These are phyloP conservation scores for Acropternis orthonyx DNA, from an alignment of 2,797 vertebrate genomes.

Conservation along the genomic window DNA sequence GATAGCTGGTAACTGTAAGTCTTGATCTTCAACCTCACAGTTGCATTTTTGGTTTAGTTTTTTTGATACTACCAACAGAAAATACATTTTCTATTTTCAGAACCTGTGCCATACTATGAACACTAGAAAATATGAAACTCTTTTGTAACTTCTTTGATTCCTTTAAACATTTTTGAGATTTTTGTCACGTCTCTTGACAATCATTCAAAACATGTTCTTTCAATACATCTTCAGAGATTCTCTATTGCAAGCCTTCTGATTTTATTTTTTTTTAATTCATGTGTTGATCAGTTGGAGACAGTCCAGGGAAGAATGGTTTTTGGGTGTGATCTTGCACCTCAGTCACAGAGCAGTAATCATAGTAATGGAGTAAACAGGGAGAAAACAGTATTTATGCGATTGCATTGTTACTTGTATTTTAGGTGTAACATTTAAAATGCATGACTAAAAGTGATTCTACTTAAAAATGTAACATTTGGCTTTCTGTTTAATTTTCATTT, in stretches of 20 bases:
- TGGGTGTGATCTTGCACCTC: background rate
- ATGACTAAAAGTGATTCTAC: background rate
- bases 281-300: background rate
- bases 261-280: background rate
- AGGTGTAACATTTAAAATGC: background rate
- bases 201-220: background rate
- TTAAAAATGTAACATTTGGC: background rate
- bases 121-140: background rate
- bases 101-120: background rate
- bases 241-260: background rate
- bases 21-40: background rate
- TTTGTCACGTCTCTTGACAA: background rate
- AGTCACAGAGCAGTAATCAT: background rate
- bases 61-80: background rate
- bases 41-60: background rate
- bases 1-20: background rate
- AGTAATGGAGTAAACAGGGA: background rate
- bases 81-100: background rate
- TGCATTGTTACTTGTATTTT: background rate
- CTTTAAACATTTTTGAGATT: background rate
- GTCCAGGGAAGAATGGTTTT: background rate
- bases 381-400: background rate
- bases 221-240: background rate
- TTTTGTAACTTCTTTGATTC: background rate
- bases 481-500: background rate